Conservation (phyloP, 2,888 invertebrate genomes). For the Himalopsyche tibetana region DNA sequence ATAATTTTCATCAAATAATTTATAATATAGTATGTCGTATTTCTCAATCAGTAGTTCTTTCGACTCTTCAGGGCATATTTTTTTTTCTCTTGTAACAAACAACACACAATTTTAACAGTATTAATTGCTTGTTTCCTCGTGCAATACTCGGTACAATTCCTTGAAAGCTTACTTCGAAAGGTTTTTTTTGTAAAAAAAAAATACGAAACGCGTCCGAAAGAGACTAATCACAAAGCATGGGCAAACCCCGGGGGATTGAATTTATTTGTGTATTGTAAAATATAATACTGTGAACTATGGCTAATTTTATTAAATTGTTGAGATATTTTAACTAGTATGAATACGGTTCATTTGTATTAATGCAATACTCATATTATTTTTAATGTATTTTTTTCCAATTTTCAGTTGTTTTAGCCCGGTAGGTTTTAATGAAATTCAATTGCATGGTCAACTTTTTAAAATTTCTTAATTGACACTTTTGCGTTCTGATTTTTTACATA, state of each 20-base stretch:
- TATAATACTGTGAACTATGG: background rate
- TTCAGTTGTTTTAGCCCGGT: background rate
- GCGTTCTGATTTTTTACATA: no score
- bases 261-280: constrained; percentile 2
- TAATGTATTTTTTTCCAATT: no score
- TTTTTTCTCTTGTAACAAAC: no score
- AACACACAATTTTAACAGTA: background rate
- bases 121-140: background rate
- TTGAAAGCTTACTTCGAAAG: background rate
- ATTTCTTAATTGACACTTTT: no score
- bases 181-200: background rate
- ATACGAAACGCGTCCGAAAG: background rate
- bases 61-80: no score
- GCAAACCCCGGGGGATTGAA: background rate
- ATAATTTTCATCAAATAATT: no score
- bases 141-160: background rate
- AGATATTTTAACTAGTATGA: no score
- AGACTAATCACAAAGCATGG: constrained; percentile 10
- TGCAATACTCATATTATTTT: no score
- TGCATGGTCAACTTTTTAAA: no score
- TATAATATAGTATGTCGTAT: no score
- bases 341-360: no score
- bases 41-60: no score
- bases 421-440: background rate
- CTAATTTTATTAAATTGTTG: background rate